phyloP scores from a whole-genome alignment of 2,797 vertebrate genomes.

The Syngnathus rostellatus region DNA sequence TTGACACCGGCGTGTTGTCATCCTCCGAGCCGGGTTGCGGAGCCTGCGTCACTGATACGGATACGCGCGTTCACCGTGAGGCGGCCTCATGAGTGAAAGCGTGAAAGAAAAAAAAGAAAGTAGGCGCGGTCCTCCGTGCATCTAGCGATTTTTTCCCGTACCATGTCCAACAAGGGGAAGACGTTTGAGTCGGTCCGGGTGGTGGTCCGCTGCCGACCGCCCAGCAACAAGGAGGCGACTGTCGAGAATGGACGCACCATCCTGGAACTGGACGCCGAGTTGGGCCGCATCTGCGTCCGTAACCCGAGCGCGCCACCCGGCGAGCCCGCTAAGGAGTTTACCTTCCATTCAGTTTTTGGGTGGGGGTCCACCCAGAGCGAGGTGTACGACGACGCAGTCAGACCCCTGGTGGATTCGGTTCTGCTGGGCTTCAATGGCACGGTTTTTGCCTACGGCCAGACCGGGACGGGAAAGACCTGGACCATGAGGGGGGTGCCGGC shows the following conservation, averaged over 20 bases:
- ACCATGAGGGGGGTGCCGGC: constrained; percentile 89
- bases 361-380: constrained; percentile 80
- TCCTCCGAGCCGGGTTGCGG: constrained; percentile 3
- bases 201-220: constrained; percentile 90
- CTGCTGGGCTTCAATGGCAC: constrained; percentile 92
- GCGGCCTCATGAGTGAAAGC: constrained; percentile 24
- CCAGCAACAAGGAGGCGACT: constrained; percentile 77
- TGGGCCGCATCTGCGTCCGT: constrained; percentile 86
- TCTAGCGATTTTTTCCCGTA: background rate
- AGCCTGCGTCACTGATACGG: background rate
- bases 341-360: constrained; percentile 89
- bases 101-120: background rate
- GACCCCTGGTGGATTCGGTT: constrained; percentile 87
- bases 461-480: constrained; percentile 92
- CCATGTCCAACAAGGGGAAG: constrained; percentile 74
- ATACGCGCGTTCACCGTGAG: background rate
- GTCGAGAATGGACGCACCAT: constrained; percentile 69
- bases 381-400: constrained; percentile 85
- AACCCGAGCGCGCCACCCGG: constrained; percentile 79
- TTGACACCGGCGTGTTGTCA: constrained; percentile 26
- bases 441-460: constrained; percentile 91
- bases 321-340: constrained; percentile 87
- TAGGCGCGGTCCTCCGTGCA: constrained; percentile 10
- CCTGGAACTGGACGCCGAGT: constrained; percentile 78
- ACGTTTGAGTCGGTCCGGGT: constrained; percentile 84